Evolutionary conservation across 2,888 invertebrate species (phyloP), one percentile per base, ranked within the genome.

Genomic region (Lissonota sp.): DNA sequence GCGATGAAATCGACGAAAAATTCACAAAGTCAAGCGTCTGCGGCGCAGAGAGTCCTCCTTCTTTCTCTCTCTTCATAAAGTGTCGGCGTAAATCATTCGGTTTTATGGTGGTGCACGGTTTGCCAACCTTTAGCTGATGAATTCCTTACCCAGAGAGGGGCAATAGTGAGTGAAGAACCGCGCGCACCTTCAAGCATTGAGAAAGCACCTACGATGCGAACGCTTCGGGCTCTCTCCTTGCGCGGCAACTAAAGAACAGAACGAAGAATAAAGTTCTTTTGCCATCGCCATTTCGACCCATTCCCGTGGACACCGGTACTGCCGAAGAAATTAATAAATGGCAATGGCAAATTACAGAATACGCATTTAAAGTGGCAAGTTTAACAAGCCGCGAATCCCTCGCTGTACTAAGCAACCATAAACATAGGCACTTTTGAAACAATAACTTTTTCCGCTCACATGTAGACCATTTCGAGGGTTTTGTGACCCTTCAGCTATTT

Each of bases 101-200:
- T 92, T 92, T 92, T 92, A 92, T 92, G 92, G 92, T 91, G 90
- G 90, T 90, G 91, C 90, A 87, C 92, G 92, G 78, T 91, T 92
- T 90, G 89, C 92, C 91, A 91, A 91, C 91, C 92, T 92, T 90
- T 89, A 84, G 90, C 92, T 92, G 92, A 92, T 92, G 92, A 92
- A 92, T 92, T 92, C 91, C 92, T 92, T 87, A 89, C 87, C 87
- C 89, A 87, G 87, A 85, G 88, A 75, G 78, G 55, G 64, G 55
- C 46, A 74, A 77, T 51, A 64, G 53, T 73, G 78, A 78, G 78
- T 82, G 74, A 82, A 75, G 82, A 82, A 71, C 26, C 26, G 26
- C 77, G 73, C 67, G 75, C 75, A 79, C 82, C 75, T 75, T 80
- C 62, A 67, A 69, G 53, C 57, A 64, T 66, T 6, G 49, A 14